phyloP scores from a whole-genome alignment of 2,888 invertebrate genomes.

The Drosophila anceps region DNA sequence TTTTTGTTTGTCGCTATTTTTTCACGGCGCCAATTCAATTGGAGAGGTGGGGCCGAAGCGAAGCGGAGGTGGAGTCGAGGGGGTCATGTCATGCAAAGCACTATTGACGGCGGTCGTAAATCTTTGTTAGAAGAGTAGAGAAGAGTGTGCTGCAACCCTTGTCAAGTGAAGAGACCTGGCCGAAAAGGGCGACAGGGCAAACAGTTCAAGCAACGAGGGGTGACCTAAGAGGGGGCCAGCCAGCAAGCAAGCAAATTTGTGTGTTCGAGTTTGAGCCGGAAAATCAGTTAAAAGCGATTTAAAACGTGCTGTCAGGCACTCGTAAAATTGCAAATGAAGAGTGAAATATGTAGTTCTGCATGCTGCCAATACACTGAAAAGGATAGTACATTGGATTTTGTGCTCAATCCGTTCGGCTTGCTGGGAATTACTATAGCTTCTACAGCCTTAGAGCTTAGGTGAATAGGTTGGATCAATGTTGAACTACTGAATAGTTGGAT shows the following conservation, averaged over 20 bases:
- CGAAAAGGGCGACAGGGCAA: background rate
- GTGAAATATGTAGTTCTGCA: slow-evolving; percentile 24
- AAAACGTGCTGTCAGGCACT: slow-evolving; percentile 56
- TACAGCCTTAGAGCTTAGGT: background rate
- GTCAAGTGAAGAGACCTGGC: slow-evolving; percentile 45
- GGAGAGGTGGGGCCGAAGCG: background rate
- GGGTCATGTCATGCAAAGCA: slow-evolving; percentile 69
- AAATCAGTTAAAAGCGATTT: slow-evolving; percentile 73
- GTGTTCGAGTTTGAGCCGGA: slow-evolving; percentile 45
- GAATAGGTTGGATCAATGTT: background rate
- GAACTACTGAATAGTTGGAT: no score
- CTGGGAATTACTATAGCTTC: background rate
- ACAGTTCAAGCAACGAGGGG: background rate
- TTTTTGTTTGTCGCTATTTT: slow-evolving; percentile 62
- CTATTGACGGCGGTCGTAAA: slow-evolving; percentile 80
- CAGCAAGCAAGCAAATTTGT: slow-evolving; percentile 54
- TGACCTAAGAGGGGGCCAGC: background rate
- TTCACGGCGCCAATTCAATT: slow-evolving; percentile 35
- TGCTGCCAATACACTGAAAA: background rate
- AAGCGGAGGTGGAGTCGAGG: background rate
- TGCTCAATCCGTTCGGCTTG: background rate
- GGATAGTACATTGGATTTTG: background rate
- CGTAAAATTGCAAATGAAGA: slow-evolving; percentile 32
- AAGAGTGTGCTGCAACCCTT: slow-evolving; percentile 65
- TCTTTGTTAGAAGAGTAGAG: slow-evolving; percentile 58